Evolutionary conservation across 1,140 invertebrate genomes (phyloP).

Genomic region (Pseudachorutes palmiensis): DNA sequence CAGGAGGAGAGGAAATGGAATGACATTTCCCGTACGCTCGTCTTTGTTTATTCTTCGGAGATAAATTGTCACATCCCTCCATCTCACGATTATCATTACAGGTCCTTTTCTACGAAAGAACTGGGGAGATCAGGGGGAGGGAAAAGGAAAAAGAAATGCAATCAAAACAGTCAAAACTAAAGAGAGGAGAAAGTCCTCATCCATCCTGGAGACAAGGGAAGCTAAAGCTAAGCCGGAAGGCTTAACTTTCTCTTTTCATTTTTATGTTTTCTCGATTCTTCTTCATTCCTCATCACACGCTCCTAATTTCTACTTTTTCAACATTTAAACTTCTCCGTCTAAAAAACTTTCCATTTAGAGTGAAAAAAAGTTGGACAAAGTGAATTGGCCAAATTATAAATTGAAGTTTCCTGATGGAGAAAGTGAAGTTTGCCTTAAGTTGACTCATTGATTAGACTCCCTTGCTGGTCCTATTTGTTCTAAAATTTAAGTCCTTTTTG

Average conservation of each 20-base stretch:
- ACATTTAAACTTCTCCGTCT: too few species aligned
- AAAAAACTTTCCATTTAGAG: too few species aligned
- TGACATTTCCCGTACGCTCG: too few species aligned
- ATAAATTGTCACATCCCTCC: constrained; percentile 5
- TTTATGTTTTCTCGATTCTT: not conserved
- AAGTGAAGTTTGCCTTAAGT: too few species aligned
- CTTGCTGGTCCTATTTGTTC: too few species aligned
- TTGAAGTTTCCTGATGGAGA: not conserved
- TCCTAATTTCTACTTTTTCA: not conserved
- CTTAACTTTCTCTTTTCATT: not conserved
- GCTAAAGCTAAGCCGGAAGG: not conserved
- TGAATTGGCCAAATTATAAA: too few species aligned
- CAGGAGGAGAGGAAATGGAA: too few species aligned
- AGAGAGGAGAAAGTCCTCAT: not conserved
- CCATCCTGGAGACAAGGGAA: not conserved
- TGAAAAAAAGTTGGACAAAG: too few species aligned
- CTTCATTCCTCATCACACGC: not conserved
- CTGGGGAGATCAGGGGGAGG: not conserved
- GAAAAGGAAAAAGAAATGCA: not conserved
- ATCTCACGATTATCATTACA: not conserved
- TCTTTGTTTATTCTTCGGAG: too few species aligned
- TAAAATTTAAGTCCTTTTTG: too few species aligned
- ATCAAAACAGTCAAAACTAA: not conserved
- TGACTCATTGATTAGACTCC: too few species aligned
- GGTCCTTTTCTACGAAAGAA: not conserved